Conservation (phyloP, 2,888 invertebrate species). For the Eristalis intricaria region DNA sequence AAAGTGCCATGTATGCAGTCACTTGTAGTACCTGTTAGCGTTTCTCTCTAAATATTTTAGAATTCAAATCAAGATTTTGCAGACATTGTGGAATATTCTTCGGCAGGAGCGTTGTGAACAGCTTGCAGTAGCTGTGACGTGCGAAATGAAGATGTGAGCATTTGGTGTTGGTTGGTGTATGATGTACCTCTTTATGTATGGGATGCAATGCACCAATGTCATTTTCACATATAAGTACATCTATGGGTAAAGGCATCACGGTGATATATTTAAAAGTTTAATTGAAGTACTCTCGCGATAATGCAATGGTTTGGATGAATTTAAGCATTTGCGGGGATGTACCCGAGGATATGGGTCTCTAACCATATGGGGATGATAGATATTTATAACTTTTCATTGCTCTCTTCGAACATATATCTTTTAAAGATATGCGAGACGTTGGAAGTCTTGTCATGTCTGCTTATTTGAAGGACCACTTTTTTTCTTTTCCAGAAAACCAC, state of each 20-base stretch:
- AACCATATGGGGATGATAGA: background rate
- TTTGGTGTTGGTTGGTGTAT: conserved; percentile 64
- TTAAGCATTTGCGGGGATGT: conserved; percentile 8
- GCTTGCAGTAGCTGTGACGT: conserved; percentile 48
- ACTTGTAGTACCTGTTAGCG: conserved; percentile 65
- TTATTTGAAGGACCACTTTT: too few species aligned
- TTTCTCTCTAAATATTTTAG: conserved; percentile 79
- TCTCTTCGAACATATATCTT: background rate
- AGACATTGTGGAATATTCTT: conserved; percentile 46
- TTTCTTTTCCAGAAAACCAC: too few species aligned
- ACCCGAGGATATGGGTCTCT: background rate
- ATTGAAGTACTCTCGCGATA: conserved; percentile 43
- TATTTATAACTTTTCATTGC: background rate
- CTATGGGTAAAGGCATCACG: background rate
- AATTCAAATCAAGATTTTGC: conserved; percentile 80
- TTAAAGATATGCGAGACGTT: too few species aligned
- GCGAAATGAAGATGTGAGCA: conserved; percentile 58
- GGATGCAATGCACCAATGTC: conserved; percentile 21
- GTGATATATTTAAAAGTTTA: conserved; percentile 47
- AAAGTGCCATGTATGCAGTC: conserved; percentile 51
- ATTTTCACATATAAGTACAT: conserved; percentile 35
- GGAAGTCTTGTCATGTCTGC: too few species aligned
- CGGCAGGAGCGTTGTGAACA: conserved; percentile 34
- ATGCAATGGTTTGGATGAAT: background rate
- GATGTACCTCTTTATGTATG: conserved; percentile 10